A percentile compares a stretch with the other conserved stretches of the same genome.
Conservation (phyloP, 2,113 vertebrate species). For the Bothrops jararaca region DNA sequence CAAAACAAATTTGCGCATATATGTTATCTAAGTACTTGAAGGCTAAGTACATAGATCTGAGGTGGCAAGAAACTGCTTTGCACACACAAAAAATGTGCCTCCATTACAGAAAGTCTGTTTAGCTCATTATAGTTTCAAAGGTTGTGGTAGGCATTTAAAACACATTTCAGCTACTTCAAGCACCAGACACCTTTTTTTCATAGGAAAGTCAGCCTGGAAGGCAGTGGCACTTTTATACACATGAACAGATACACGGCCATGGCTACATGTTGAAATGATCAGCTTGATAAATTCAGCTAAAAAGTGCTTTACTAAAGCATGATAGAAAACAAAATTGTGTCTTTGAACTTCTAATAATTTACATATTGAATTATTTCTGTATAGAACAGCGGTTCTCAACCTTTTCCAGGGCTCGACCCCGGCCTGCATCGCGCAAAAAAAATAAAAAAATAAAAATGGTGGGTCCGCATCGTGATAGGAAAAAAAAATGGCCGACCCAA, state of each 20-base stretch:
- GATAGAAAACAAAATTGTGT: neutral
- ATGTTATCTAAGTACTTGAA: neutral
- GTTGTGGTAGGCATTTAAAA: neutral
- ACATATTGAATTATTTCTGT: constrained; percentile 5
- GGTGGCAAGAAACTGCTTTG: neutral
- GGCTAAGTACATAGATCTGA: neutral
- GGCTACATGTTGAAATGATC: neutral
- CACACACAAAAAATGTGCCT: neutral
- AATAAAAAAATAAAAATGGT: no score
- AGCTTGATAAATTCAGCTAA: neutral
- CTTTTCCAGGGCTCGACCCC: no score
- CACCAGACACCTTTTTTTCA: neutral
- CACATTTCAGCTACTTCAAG: neutral
- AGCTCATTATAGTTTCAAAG: neutral
- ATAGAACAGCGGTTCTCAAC: no score
- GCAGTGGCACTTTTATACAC: neutral
- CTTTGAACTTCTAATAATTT: neutral
- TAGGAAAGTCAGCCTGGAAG: neutral
- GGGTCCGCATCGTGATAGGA: no score
- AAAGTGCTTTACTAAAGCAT: neutral
- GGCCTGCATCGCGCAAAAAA: no score
- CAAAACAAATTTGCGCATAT: neutral
- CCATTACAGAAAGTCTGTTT: neutral
- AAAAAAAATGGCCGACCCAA: no score
- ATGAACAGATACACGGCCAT: neutral